These are phyloP conservation scores for Andrena praecox DNA, from an alignment of 2,888 invertebrate species.

Conservation along the genomic window DNA sequence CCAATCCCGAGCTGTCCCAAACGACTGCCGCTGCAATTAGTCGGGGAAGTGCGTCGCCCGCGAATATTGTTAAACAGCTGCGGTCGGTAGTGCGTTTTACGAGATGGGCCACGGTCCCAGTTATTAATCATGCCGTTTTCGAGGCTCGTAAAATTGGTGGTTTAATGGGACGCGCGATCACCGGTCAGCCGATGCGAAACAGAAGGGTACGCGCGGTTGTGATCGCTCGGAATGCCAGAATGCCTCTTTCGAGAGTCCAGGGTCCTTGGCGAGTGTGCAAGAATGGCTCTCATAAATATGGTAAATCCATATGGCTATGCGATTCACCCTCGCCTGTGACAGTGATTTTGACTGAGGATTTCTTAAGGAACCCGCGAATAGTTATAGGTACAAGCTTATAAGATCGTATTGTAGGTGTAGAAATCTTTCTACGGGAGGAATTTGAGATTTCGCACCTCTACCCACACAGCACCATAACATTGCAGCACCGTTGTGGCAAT, in stretches of 20 bases:
- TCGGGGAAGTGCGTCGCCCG: conserved; percentile 52
- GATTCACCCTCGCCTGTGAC: background rate
- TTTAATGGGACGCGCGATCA: conserved; percentile 71
- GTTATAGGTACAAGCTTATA: no score
- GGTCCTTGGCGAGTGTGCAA: background rate
- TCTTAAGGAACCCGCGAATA: no score
- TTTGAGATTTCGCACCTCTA: no score
- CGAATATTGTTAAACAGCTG: conserved; percentile 48
- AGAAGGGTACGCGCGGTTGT: conserved; percentile 20
- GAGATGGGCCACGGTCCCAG: conserved; percentile 65
- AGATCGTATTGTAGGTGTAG: no score
- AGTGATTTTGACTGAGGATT: no score
- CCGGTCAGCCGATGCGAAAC: conserved; percentile 72
- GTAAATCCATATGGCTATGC: background rate
- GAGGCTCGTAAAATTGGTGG: conserved; percentile 66
- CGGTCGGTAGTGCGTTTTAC: conserved; percentile 48
- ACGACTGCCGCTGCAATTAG: conserved; percentile 40
- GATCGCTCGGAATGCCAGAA: background rate
- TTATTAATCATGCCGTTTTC: conserved; percentile 77
- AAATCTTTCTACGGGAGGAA: no score
- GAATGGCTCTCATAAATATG: background rate
- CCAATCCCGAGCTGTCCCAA: background rate
- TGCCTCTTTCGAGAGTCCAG: background rate
- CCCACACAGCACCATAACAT: no score
- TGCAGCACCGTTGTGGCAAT: no score